A percentile compares a stretch with the other conserved stretches of the same genome.
Conservation (phyloP, 1,140 invertebrate genomes). For the Tetramorium simillimum region DNA sequence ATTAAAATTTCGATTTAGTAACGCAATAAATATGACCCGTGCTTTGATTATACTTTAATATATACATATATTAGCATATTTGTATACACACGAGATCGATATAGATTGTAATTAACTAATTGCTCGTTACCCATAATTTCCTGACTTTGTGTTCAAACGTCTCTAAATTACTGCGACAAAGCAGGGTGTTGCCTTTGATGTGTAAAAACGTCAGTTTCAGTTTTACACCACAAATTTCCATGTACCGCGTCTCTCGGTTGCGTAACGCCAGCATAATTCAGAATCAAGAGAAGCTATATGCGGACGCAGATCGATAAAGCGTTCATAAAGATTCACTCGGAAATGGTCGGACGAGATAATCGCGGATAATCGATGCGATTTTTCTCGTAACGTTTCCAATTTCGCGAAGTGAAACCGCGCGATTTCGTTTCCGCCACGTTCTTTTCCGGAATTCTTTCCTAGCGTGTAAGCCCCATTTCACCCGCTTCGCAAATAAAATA, state of each 20-base stretch:
- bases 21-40: neutral
- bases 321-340: conserved; percentile 30
- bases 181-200: conserved; percentile 17
- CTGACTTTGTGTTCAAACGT: conserved; percentile 6
- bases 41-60: neutral
- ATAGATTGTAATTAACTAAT: conserved; percentile 43
- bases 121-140: conserved; percentile 33
- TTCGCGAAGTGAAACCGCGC: neutral
- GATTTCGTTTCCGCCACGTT: neutral
- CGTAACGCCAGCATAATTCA: conserved; percentile 13
- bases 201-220: conserved; percentile 34
- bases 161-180: conserved; percentile 19
- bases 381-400: neutral
- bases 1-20: neutral
- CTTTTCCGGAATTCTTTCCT: neutral
- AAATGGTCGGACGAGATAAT: conserved; percentile 32
- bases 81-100: neutral
- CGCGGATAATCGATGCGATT: conserved; percentile 24
- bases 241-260: neutral
- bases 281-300: conserved; percentile 31
- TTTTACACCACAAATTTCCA: conserved; percentile 10
- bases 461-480: neutral
- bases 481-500: conserved; percentile 1
- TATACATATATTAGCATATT: neutral
- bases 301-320: conserved; percentile 32